These are phyloP conservation scores for Haliclona indistincta DNA, from an alignment of 37 sponge, comb jelly and placozoan genomes.

Conservation along the genomic window DNA sequence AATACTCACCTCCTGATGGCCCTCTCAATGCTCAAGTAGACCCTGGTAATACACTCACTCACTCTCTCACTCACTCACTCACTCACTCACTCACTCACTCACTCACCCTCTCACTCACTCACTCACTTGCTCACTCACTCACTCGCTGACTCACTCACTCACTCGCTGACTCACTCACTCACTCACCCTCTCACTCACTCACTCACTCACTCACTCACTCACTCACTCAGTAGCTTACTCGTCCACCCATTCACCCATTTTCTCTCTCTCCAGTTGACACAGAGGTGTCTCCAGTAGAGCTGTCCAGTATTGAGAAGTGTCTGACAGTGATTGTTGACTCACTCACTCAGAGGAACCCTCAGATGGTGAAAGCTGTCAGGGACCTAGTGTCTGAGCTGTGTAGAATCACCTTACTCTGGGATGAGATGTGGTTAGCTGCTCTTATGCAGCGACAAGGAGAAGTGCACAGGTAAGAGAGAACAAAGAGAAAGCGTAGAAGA, in stretches of 20 bases:
- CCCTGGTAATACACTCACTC: too few species aligned
- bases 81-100: background rate
- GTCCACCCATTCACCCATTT: background rate
- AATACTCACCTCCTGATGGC: constrained; percentile 18
- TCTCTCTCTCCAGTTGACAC: background rate
- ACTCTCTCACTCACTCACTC: background rate
- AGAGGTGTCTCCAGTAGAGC: constrained; percentile 47
- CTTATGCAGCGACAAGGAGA: constrained; percentile 89
- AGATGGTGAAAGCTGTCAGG: constrained; percentile 75
- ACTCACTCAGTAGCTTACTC: too few species aligned
- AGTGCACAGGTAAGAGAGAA: constrained; percentile 63
- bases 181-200: too few species aligned
- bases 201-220: too few species aligned
- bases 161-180: too few species aligned
- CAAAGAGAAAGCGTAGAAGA: background rate
- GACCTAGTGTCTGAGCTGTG: constrained; percentile 82
- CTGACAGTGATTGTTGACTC: constrained; percentile 81
- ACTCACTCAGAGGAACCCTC: constrained; percentile 56
- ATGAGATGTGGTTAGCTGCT: constrained; percentile 94
- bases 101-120: too few species aligned
- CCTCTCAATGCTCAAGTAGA: too few species aligned
- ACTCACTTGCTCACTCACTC: too few species aligned
- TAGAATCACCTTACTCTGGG: constrained; percentile 91
- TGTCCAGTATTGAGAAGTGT: constrained; percentile 77
- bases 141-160: too few species aligned